phyloP scores from a whole-genome alignment of 1,140 invertebrate genomes.

The Drosophila punjabiensis region DNA sequence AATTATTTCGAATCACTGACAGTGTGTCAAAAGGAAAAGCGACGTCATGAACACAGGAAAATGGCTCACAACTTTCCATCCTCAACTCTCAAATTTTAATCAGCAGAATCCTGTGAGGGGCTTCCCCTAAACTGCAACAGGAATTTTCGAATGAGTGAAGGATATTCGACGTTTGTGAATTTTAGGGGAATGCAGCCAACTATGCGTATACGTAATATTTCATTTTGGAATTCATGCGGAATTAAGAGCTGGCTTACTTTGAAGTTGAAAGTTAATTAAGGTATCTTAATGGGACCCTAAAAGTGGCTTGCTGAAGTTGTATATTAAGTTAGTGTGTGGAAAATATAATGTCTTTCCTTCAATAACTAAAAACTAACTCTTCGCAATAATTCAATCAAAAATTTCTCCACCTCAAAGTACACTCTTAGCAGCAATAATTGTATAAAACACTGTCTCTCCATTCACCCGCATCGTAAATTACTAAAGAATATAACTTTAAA shows the following conservation, averaged over 20 bases:
- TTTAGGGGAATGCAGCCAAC: not conserved
- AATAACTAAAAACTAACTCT: not conserved
- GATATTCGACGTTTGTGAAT: constrained; percentile 2
- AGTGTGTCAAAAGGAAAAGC: constrained; percentile 36
- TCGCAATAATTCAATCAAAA: not conserved
- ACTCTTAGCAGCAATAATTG: not conserved
- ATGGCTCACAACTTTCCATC: constrained; percentile 10
- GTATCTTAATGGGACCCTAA: not conserved
- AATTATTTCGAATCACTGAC: constrained; percentile 37
- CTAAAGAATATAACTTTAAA: not conserved
- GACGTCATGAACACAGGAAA: constrained; percentile 11
- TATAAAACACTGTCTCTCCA: not conserved
- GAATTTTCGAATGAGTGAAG: constrained; percentile 22
- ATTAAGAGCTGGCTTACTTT: not conserved
- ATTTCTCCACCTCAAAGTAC: not conserved
- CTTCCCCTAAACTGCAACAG: constrained; percentile 27
- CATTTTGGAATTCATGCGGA: not conserved
- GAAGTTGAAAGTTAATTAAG: not conserved
- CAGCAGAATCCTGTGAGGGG: constrained; percentile 15
- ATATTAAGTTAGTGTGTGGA: not conserved
- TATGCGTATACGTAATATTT: constrained; percentile 19
- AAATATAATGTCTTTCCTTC: not conserved
- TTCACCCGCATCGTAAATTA: not conserved
- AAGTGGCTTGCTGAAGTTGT: not conserved
- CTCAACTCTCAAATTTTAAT: constrained; percentile 33